A percentile compares a stretch with the other conserved stretches of the same genome.
These are phyloP conservation scores for Eucidaris tribuloides DNA, from an alignment of 35 echinoderm and acorn worm genomes.

Conservation along the genomic window DNA sequence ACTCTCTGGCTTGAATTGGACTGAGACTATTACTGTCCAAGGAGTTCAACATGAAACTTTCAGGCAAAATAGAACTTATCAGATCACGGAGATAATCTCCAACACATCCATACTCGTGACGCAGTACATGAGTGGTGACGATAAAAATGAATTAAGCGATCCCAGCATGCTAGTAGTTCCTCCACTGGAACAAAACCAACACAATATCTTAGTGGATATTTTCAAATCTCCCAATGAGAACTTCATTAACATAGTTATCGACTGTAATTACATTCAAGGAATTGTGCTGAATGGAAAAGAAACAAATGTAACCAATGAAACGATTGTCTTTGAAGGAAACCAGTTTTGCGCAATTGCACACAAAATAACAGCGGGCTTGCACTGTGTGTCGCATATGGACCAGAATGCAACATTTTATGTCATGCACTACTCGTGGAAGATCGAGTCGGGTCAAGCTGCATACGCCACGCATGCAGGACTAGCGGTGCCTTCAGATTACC, in stretches of 20 bases:
- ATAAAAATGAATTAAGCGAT: not conserved
- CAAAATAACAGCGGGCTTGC: not conserved
- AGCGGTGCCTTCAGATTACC: not conserved
- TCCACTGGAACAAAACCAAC: not conserved
- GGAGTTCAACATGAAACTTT: not conserved
- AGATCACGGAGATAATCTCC: not conserved
- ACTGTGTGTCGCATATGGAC: conserved; percentile 4
- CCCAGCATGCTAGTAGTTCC: conserved; percentile 1
- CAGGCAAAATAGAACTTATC: not conserved
- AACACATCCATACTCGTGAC: not conserved
- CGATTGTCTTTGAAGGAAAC: not conserved
- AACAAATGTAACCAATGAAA: not conserved
- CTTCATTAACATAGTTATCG: not conserved
- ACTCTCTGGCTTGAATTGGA: not conserved
- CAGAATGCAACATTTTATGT: not conserved
- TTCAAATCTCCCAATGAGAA: not conserved
- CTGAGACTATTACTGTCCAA: not conserved
- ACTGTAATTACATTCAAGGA: not conserved
- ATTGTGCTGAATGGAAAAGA: not conserved
- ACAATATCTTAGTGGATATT: not conserved
- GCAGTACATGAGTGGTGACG: not conserved
- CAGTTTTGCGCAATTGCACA: not conserved
- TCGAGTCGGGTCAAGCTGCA: not conserved
- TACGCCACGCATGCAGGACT: not conserved
- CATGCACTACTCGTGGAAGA: not conserved